Evolutionary conservation across 2,888 invertebrate genomes (phyloP).

Genomic region (Tiliacea citrago): DNA sequence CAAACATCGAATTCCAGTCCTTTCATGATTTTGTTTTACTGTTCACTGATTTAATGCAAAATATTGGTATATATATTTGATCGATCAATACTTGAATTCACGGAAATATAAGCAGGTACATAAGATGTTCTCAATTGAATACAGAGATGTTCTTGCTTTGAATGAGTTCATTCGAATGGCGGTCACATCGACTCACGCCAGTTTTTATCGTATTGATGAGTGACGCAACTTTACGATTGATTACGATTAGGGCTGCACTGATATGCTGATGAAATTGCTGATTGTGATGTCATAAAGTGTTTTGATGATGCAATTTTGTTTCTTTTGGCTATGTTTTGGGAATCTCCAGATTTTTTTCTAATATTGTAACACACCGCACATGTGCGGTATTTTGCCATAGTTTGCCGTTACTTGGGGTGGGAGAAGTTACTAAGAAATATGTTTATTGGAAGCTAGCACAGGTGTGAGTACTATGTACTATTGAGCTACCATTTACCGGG

Average conservation of each 20-base stretch:
- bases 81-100: neutral
- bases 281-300: conserved; percentile 1
- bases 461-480: no score
- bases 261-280: conserved; percentile 30
- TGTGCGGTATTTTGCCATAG: no score
- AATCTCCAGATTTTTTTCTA: neutral
- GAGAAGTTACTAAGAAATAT: no score
- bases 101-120: neutral
- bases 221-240: conserved; percentile 17
- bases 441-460: no score
- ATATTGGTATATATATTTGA: neutral
- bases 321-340: neutral
- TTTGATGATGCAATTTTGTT: conserved; percentile 12
- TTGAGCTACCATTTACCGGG: no score
- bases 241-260: neutral
- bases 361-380: neutral
- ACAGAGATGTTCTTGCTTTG: conserved; percentile 16
- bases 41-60: neutral
- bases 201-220: conserved; percentile 28
- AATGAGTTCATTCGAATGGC: conserved; percentile 30
- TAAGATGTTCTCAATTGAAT: neutral
- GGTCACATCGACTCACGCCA: neutral
- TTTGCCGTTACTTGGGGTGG: no score
- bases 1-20: conserved; percentile 32
- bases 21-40: conserved; percentile 12